Base-by-base conservation (phyloP, 2,888 invertebrate genomes). In the Malachius bipustulatus region DNA sequence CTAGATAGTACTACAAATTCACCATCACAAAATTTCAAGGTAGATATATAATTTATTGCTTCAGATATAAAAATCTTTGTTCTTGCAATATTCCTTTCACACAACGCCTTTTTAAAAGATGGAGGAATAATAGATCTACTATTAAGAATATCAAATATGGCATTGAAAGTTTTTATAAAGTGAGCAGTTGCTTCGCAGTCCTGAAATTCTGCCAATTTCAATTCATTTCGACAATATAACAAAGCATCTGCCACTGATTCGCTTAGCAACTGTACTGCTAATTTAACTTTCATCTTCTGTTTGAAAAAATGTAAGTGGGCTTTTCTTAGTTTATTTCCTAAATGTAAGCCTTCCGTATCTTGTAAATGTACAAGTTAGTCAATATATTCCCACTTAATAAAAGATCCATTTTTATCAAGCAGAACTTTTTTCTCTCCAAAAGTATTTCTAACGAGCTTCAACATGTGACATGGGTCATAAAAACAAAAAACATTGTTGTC, bases 401-500 rank as follows among this genome's bases (percentile, higher is more conserved):
- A 12, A 10, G 14, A n/a, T 11, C 31, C 31, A 14, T 35, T 38
- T 10, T 30, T 27, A 28, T 38, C 31, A 30, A 33, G 19, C 12
- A 43, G 31, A 30, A 37, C 19, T 34, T 44, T 38, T 14, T 34
- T 29, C 9, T 48, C 49, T 2, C 46, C 49, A 12, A 50, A 39
- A 9, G 43, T 33, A 33, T 48, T 49, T 15, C 43, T 26, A 4
- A 49, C 35, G 2, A 45, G 14, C 30, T 48, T 49, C 2, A 46
- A 4, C 47, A 46, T 47, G 27, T 49, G 44, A 31, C 45, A 35
- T 2, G 45, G 38, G 16, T 36, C 32, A 11, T 28, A 28, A 24
- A 38, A 36, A 14, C 30, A 31, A 31, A 31, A 36, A n/a, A 38
- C 16, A 31, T 36, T 38, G 24, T 35, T 4, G 2, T 36, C 14